These are phyloP conservation scores for Uromys caudimaculatus DNA, from an alignment of 2,797 vertebrate genomes.

Conservation along the genomic window DNA sequence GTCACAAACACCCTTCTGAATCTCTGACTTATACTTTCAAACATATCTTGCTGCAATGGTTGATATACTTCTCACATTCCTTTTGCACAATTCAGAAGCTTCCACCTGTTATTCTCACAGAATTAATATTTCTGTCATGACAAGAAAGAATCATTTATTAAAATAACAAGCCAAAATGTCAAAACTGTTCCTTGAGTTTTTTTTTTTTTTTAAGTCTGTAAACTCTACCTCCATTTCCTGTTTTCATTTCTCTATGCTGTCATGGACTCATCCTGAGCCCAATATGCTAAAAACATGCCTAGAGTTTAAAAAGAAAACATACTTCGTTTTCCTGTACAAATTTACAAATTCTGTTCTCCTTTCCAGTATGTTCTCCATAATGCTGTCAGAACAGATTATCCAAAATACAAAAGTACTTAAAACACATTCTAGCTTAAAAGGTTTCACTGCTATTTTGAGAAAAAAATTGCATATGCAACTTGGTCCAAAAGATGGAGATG, in stretches of 20 bases:
- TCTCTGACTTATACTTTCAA: constrained; percentile 17
- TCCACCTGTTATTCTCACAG: background rate
- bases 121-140: background rate
- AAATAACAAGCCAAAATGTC: background rate
- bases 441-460: constrained; percentile 18
- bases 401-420: background rate
- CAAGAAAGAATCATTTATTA: background rate
- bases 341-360: background rate
- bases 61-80: background rate
- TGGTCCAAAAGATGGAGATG: background rate
- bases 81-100: background rate
- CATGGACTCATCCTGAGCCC: background rate
- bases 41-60: background rate
- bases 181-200: constrained; percentile 30
- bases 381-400: background rate
- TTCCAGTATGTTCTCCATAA: background rate
- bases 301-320: background rate
- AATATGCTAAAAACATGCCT: background rate
- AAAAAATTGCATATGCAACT: constrained; percentile 9
- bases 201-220: constrained; percentile 19
- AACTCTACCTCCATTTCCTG: background rate
- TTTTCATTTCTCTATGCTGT: background rate
- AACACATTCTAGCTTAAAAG: background rate
- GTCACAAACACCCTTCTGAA: background rate
- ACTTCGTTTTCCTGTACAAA: background rate